Evolutionary conservation across 2,797 vertebrate species (phyloP).

Genomic region (Coreius guichenoti): DNA sequence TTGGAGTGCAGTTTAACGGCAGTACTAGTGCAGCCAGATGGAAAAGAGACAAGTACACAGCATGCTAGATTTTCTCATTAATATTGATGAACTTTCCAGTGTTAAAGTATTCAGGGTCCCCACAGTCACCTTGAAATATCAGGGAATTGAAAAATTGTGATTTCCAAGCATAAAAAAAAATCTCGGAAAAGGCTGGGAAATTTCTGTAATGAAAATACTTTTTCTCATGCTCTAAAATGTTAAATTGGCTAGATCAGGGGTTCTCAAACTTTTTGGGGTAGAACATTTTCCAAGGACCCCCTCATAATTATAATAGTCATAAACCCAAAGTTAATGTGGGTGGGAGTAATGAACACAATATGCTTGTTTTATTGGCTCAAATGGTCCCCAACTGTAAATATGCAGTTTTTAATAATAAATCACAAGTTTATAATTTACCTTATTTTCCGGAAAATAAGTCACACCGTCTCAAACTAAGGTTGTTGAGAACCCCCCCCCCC

Average conservation of each 20-base stretch:
- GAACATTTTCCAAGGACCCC: not conserved
- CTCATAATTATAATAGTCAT: no score
- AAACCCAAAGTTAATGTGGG: no score
- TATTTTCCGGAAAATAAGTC: no score
- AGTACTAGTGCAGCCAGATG: not conserved
- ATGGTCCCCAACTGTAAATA: no score
- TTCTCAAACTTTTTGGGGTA: not conserved
- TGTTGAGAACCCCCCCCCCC: no score
- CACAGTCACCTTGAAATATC: not conserved
- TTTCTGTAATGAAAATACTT: not conserved
- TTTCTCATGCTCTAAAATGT: not conserved
- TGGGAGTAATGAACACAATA: no score
- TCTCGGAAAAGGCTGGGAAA: not conserved
- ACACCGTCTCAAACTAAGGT: no score
- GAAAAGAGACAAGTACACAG: not conserved
- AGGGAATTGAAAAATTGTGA: not conserved
- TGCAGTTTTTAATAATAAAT: no score
- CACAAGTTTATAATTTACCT: no score
- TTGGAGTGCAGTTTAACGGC: not conserved
- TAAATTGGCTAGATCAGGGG: not conserved
- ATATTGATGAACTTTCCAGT: not conserved
- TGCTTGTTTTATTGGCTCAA: no score
- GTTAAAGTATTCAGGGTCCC: not conserved
- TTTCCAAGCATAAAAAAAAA: not conserved
- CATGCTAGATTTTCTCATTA: slow-evolving; percentile 11